These are phyloP conservation scores for Ferdinandea cuprea DNA, from an alignment of 2,888 invertebrate species.

Conservation along the genomic window DNA sequence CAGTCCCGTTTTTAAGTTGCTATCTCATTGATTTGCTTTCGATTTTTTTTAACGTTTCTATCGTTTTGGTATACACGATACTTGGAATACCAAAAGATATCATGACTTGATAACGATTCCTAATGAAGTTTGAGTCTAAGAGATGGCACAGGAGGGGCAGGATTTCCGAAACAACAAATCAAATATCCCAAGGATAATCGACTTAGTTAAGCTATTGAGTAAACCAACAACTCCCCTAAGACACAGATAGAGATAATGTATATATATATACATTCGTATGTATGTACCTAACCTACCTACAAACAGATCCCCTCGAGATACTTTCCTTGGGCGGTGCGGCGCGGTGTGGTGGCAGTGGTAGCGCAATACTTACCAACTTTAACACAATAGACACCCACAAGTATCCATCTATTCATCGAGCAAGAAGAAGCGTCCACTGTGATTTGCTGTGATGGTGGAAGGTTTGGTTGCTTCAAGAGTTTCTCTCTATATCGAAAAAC, in stretches of 20 bases:
- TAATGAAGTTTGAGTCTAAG: slow-evolving; percentile 69
- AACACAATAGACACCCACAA: slow-evolving; percentile 73
- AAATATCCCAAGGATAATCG: slow-evolving; percentile 74
- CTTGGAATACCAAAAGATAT: slow-evolving; percentile 70
- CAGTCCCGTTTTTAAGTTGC: slow-evolving; percentile 58
- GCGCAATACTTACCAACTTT: slow-evolving; percentile 62
- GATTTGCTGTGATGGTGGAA: not conserved
- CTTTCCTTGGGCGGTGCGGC: slow-evolving; percentile 18
- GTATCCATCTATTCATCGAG: slow-evolving; percentile 58
- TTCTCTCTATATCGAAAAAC: slow-evolving; percentile 54
- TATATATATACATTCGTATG: no score
- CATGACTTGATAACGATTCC: slow-evolving; percentile 74
- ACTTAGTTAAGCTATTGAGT: slow-evolving; percentile 74
- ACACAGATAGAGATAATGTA: not conserved
- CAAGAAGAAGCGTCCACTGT: slow-evolving; percentile 39
- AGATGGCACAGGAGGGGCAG: slow-evolving; percentile 1
- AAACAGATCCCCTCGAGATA: slow-evolving; percentile 45
- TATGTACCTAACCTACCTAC: no score
- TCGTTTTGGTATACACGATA: slow-evolving; percentile 52
- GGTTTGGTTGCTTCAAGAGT: slow-evolving; percentile 31
- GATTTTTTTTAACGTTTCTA: slow-evolving; percentile 42
- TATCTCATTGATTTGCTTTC: slow-evolving; percentile 58
- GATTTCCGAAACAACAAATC: slow-evolving; percentile 71
- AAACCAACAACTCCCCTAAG: slow-evolving; percentile 40
- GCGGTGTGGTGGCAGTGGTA: slow-evolving; percentile 21